Conservation (phyloP, 2,888 invertebrate species). For the Aethes cnicana region DNA sequence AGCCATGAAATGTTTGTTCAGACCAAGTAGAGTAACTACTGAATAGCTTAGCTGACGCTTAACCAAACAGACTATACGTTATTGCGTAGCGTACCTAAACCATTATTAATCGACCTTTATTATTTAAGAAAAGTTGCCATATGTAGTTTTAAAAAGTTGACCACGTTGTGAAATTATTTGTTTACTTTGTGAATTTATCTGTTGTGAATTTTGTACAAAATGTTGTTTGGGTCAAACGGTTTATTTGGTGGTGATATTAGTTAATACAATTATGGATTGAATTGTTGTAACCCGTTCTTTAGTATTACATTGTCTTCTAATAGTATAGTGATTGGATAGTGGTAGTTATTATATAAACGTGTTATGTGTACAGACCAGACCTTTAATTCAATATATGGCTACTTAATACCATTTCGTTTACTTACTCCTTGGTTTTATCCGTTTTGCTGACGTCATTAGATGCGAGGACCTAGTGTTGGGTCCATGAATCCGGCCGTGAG, state of each 20-base stretch:
- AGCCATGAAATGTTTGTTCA: slow-evolving; percentile 43
- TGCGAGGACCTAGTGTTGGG: too few relatives aligned
- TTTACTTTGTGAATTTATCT: slow-evolving; percentile 54
- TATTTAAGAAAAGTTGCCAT: slow-evolving; percentile 55
- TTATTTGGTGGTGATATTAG: slow-evolving; percentile 73
- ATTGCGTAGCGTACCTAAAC: slow-evolving; percentile 40
- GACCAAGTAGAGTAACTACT: slow-evolving; percentile 54
- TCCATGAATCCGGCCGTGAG: too few relatives aligned
- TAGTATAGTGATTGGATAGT: slow-evolving; percentile 51
- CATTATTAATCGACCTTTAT: slow-evolving; percentile 21
- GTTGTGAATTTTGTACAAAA: slow-evolving; percentile 64
- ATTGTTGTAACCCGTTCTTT: slow-evolving; percentile 58
- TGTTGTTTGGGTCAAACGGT: slow-evolving; percentile 57
- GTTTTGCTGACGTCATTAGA: too few relatives aligned
- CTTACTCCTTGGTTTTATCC: slow-evolving; percentile 12
- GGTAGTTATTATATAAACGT: slow-evolving; percentile 60
- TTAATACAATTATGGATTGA: slow-evolving; percentile 59
- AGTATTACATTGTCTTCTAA: slow-evolving; percentile 52
- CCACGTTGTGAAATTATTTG: slow-evolving; percentile 50
- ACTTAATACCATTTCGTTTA: slow-evolving; percentile 51
- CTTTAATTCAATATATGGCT: slow-evolving; percentile 74
- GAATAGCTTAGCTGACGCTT: slow-evolving; percentile 42
- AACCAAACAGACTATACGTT: slow-evolving; percentile 29
- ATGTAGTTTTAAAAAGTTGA: slow-evolving; percentile 48
- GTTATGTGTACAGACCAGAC: slow-evolving; percentile 70